Percentiles rank a stretch among this genome's conserved stretches.
phyloP scores from a whole-genome alignment of 1,140 invertebrate species.

The Brachionus manjavacas region DNA sequence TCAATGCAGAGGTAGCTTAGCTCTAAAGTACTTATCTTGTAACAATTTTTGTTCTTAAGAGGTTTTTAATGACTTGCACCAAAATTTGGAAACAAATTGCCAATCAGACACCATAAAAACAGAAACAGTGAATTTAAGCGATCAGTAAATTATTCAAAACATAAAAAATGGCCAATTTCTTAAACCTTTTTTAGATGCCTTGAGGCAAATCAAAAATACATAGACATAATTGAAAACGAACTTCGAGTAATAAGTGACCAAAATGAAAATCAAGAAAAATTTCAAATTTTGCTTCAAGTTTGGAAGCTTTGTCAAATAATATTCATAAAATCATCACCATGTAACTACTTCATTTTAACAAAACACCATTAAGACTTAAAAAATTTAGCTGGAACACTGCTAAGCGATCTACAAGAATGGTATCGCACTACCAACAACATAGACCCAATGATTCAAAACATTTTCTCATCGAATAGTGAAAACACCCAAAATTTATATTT shows the following conservation, averaged over 20 bases:
- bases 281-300: neutral
- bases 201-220: constrained; percentile 36
- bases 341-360: neutral
- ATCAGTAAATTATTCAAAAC: constrained; percentile 6
- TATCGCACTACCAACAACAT: constrained; percentile 19
- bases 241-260: neutral
- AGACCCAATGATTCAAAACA: neutral
- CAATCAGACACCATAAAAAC: neutral
- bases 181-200: neutral
- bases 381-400: constrained; percentile 1
- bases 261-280: neutral
- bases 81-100: neutral
- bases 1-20: constrained; percentile 27
- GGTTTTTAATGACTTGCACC: constrained; percentile 21
- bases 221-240: constrained; percentile 29
- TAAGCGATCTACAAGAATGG: constrained; percentile 27
- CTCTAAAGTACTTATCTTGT: neutral
- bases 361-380: neutral
- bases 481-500: neutral
- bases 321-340: constrained; percentile 39
- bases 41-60: neutral
- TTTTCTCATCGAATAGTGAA: neutral
- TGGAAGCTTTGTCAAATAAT: constrained; percentile 39
- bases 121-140: neutral
- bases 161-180: too few relatives aligned